Conservation (phyloP, 2,888 invertebrate genomes). For the Leucoptera coffeella region DNA sequence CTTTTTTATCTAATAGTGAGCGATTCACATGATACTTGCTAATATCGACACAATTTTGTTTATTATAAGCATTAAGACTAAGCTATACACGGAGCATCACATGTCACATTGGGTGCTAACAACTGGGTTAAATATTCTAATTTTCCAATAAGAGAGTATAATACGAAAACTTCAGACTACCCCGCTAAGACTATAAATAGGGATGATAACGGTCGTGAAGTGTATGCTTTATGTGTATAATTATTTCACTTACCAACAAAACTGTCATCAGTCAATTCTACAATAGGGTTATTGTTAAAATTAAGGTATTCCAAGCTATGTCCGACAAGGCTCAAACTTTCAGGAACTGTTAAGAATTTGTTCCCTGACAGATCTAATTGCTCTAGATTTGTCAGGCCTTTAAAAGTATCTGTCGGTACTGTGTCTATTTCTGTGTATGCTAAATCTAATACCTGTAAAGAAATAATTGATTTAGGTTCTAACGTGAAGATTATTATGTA, state of each 20-base stretch:
- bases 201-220: slow-evolving; percentile 5
- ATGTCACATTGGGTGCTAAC: too few relatives aligned
- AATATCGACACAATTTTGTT: too few relatives aligned
- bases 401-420: slow-evolving; percentile 48
- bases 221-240: slow-evolving; percentile 1
- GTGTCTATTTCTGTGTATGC: slow-evolving; percentile 53
- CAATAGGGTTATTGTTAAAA: slow-evolving; percentile 56
- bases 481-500: too few relatives aligned
- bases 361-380: slow-evolving; percentile 57
- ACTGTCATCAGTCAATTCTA: slow-evolving; percentile 50
- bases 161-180: too few relatives aligned
- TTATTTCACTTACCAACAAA: slow-evolving; percentile 43
- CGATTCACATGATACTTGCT: too few relatives aligned
- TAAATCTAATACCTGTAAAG: slow-evolving; percentile 53
- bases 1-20: too few relatives aligned
- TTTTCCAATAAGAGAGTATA: too few relatives aligned
- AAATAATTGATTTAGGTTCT: too few relatives aligned
- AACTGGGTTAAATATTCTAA: too few relatives aligned
- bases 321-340: slow-evolving; percentile 46
- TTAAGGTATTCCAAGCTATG: slow-evolving; percentile 49
- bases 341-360: slow-evolving; percentile 52
- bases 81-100: too few relatives aligned
- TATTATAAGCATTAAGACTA: too few relatives aligned
- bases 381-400: slow-evolving; percentile 37
- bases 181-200: too few relatives aligned